Percentiles rank a stretch among this genome's conserved stretches.
phyloP scores from a whole-genome alignment of 37 sponge, comb jelly and placozoan genomes.

The Bolinopsis microptera region DNA sequence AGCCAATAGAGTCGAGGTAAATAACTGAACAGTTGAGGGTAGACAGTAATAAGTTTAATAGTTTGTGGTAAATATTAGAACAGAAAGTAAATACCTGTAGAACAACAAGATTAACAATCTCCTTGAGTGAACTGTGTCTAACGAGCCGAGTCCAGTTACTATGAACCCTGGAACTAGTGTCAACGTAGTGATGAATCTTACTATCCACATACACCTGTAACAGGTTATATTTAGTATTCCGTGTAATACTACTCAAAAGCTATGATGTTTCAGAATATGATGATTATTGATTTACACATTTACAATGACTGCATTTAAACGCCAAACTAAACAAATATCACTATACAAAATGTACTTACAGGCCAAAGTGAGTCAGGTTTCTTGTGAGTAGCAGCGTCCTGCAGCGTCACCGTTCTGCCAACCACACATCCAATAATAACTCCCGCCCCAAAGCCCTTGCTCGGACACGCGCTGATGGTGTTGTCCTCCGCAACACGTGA shows the following conservation, averaged over 20 bases:
- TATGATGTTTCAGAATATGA: too few species aligned
- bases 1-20: too few species aligned
- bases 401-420: conserved; percentile 36
- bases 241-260: too few species aligned
- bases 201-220: conserved; percentile 65
- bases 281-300: neutral
- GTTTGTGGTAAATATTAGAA: too few species aligned
- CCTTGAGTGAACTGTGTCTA: conserved; percentile 60
- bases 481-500: conserved; percentile 52
- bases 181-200: conserved; percentile 66
- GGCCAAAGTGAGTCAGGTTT: conserved; percentile 65
- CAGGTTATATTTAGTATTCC: too few species aligned
- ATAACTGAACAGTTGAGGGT: too few species aligned
- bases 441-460: conserved; percentile 63
- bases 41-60: too few species aligned
- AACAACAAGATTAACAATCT: conserved; percentile 55
- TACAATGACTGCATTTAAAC: neutral
- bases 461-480: conserved; percentile 58
- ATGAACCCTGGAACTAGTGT: neutral
- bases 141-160: conserved; percentile 62
- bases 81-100: too few species aligned
- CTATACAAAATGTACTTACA: neutral
- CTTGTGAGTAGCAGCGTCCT: conserved; percentile 64
- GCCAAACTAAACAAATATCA: neutral
- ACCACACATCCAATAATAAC: conserved; percentile 62